Evolutionary conservation across 2,113 vertebrate genomes (phyloP).

Genomic region (Acanthochromis polyacanthus): DNA sequence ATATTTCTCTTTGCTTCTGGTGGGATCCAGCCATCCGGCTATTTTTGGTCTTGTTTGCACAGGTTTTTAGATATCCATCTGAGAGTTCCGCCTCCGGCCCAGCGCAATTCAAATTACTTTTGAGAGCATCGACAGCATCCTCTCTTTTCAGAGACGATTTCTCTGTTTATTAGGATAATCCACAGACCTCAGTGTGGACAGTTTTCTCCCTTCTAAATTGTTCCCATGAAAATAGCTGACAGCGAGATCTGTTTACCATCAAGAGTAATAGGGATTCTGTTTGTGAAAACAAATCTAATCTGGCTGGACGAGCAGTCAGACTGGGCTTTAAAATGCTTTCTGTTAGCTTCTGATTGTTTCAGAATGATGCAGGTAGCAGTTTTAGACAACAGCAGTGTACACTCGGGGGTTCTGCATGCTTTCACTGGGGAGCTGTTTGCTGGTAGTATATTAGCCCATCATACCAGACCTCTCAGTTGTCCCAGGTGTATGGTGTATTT

Average conservation of each 20-base stretch:
- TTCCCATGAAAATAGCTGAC: neutral
- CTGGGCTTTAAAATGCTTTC: neutral
- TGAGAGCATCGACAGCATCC: slow-evolving; percentile 8
- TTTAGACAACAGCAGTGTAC: slow-evolving; percentile 1
- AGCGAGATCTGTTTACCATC: neutral
- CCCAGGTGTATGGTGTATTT: slow-evolving; percentile 38
- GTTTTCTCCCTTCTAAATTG: neutral
- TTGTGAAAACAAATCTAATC: slow-evolving; percentile 16
- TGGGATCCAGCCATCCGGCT: neutral
- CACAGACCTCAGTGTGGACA: neutral
- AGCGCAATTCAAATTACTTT: slow-evolving; percentile 17
- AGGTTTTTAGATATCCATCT: neutral
- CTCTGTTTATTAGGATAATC: slow-evolving; percentile 20
- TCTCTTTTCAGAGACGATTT: slow-evolving; percentile 19
- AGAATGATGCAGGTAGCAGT: neutral
- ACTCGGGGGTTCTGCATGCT: neutral
- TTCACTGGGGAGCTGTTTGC: neutral
- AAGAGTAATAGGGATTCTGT: neutral
- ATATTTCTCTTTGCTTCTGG: neutral
- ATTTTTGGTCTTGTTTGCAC: slow-evolving; percentile 12
- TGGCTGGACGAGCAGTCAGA: neutral
- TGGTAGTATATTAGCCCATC: slow-evolving; percentile 4
- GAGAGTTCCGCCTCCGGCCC: neutral
- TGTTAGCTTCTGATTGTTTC: neutral
- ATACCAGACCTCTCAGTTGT: slow-evolving; percentile 28